Conservation (phyloP, 1,140 invertebrate genomes). For the Archivesica marissinica region DNA sequence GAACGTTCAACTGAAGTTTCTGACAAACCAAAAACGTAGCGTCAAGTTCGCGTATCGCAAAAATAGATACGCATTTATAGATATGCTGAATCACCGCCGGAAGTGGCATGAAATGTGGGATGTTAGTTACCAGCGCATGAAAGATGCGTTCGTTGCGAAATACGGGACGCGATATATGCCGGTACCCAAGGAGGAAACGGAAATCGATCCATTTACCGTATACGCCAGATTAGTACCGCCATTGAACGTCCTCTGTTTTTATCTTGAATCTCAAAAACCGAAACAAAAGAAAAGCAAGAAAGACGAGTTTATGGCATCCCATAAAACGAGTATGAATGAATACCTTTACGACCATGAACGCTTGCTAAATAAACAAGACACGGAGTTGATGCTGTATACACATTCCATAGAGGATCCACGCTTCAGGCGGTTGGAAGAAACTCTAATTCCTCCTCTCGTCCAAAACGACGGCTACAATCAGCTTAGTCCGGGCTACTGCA, state of each 20-base stretch:
- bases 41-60: conserved; percentile 16
- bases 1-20: conserved; percentile 71
- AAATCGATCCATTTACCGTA: conserved; percentile 41
- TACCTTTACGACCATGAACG: conserved; percentile 39
- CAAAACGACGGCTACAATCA: conserved; percentile 65
- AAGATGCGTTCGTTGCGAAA: conserved; percentile 31
- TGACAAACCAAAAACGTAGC: conserved; percentile 69
- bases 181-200: conserved; percentile 43
- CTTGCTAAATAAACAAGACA: background rate
- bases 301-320: background rate
- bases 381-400: background rate
- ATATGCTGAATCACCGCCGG: conserved; percentile 4
- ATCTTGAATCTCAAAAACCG: conserved; percentile 11
- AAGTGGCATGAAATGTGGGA: conserved; percentile 50
- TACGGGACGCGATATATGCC: conserved; percentile 33
- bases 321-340: background rate
- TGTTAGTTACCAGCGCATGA: conserved; percentile 24
- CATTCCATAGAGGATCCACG: conserved; percentile 55
- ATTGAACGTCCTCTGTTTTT: conserved; percentile 47
- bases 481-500: conserved; percentile 61
- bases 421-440: conserved; percentile 59
- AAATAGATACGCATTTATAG: conserved; percentile 28
- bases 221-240: conserved; percentile 48
- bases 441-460: conserved; percentile 46
- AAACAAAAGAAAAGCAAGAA: conserved; percentile 7